Evolutionary conservation across 2,888 invertebrate species (phyloP), one percentile per base, ranked within the genome.

Genomic region (Pheosia gnoma): DNA sequence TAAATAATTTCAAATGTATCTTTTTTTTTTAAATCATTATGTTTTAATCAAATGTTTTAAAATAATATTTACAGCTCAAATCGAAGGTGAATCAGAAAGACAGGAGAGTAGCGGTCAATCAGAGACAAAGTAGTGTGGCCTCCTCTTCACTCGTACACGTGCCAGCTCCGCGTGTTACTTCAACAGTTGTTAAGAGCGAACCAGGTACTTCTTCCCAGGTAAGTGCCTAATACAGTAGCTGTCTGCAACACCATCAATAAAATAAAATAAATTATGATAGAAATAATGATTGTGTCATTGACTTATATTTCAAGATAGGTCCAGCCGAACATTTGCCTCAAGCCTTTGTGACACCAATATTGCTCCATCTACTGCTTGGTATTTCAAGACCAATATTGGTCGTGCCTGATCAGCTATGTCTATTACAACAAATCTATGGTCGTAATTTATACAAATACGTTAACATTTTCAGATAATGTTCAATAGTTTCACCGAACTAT

Each of bases 11-110:
- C 9, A 47, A 49, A 49, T 49, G 10, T 49, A 49, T 58, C 1
- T 43, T 43, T 43, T 43, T 7, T 43, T 9, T 43, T 4, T 9
- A 9, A 4, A 8, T 43, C 9, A 9, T 43, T 8, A 43, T 43
- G 9, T 43, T 6, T 9, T 52, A 11, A 39, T 13, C 45, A 8
- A 47, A 51, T 57, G 13, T 53, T 36, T 60, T 57, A 61, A 37
- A 49, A 11, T n/a, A 52, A 61, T 53, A 43, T 71, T 94, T 94
- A 8, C 91, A 96, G 96, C 90, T 96, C 65, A 95, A 95, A 82
- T 91, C 94, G 70, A 95, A 95, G 65, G 86, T 96, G 82, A 95
- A 95, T 80, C 95, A 95, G 70, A 95, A 96, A 94, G 96, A 96
- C 82, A 94, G 95, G 74, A 94, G 95, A 71, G 91, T 94, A 25